Conservation (phyloP, 2,888 invertebrate genomes). For the Linnaemya vulpina region DNA sequence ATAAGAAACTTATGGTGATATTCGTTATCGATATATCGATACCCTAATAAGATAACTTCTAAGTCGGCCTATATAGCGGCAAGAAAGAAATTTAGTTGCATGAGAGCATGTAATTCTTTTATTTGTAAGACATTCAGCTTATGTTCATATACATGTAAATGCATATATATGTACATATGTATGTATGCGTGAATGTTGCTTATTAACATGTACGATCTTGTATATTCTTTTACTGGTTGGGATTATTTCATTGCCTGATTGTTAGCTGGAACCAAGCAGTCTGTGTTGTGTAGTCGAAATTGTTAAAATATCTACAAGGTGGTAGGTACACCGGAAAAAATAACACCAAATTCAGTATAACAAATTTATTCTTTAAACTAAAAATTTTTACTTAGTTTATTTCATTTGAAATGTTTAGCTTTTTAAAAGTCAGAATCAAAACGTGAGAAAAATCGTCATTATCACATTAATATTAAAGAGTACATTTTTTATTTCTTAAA, state of each 20-base stretch:
- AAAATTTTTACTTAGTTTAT: no score
- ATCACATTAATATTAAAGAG: background rate
- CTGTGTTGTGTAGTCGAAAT: slow-evolving; percentile 54
- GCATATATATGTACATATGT: background rate
- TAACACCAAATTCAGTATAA: background rate
- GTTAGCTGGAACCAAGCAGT: slow-evolving; percentile 68
- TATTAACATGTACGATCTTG: slow-evolving; percentile 2
- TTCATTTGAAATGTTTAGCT: no score
- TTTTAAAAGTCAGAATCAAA: background rate
- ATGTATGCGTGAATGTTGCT: background rate
- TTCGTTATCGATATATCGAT: no score
- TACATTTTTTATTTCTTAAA: background rate
- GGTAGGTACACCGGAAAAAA: slow-evolving; percentile 37
- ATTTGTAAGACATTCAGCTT: background rate
- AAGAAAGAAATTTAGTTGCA: slow-evolving; percentile 48
- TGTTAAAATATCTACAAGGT: slow-evolving; percentile 38
- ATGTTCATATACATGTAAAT: background rate
- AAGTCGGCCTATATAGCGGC: background rate
- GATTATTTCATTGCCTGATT: slow-evolving; percentile 35
- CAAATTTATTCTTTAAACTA: background rate
- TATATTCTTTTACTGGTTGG: slow-evolving; percentile 37
- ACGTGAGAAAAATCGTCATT: background rate
- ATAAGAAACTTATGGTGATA: no score
- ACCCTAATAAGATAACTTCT: background rate
- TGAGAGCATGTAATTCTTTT: slow-evolving; percentile 15